phyloP scores from a whole-genome alignment of 1,140 invertebrate genomes.

The Rhopalosiphum maidis region DNA sequence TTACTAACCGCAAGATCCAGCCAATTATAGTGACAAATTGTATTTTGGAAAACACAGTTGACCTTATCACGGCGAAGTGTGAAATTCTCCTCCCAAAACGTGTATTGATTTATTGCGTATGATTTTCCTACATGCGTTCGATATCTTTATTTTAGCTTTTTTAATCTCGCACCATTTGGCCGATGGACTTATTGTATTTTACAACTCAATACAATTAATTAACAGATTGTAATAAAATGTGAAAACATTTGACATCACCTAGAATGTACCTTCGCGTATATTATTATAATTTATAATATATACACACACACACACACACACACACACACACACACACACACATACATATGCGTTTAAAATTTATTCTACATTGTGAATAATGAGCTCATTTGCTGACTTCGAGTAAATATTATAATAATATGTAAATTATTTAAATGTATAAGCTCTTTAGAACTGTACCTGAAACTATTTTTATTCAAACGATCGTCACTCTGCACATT shows the following conservation, averaged over 20 bases:
- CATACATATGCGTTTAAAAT: background rate
- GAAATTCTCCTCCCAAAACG: no score
- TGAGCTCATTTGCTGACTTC: background rate
- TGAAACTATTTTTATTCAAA: background rate
- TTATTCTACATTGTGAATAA: background rate
- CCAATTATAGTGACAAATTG: no score
- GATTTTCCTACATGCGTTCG: background rate
- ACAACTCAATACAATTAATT: background rate
- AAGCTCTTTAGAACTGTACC: background rate
- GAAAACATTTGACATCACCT: background rate
- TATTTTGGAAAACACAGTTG: no score
- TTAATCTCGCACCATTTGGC: background rate
- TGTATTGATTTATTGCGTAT: background rate
- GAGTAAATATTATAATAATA: constrained; percentile 3
- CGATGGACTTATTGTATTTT: background rate
- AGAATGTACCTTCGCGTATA: background rate
- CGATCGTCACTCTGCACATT: background rate
- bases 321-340: no score
- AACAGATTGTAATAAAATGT: background rate
- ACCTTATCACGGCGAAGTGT: no score
- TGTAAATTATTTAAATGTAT: background rate
- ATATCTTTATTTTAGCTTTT: background rate
- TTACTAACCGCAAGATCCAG: no score
- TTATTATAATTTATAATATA: background rate
- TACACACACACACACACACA: no score